Evolutionary conservation across 2,113 vertebrate species (phyloP).

Genomic region (Cercocebus atys): DNA sequence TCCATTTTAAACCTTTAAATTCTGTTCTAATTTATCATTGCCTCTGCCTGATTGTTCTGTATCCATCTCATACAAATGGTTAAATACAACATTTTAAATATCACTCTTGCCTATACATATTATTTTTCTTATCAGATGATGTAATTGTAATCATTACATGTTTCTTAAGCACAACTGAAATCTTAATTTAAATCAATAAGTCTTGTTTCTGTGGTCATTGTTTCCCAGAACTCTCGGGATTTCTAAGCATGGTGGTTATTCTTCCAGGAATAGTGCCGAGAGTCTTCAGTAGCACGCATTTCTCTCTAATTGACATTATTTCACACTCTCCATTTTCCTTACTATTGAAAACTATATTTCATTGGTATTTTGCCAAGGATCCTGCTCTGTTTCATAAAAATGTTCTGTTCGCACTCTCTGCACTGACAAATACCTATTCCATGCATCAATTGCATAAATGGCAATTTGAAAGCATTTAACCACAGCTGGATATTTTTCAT

Average conservation of each 20-base stretch:
- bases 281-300: conserved; percentile 60
- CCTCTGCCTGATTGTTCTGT: neutral
- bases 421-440: conserved; percentile 71
- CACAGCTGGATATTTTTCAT: conserved; percentile 79
- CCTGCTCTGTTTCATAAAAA: conserved; percentile 73
- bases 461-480: conserved; percentile 75
- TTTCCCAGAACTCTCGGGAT: conserved; percentile 62
- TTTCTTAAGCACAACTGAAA: conserved; percentile 36
- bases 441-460: conserved; percentile 73
- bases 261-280: conserved; percentile 61
- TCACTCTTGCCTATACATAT: neutral
- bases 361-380: conserved; percentile 75
- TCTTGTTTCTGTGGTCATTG: conserved; percentile 28
- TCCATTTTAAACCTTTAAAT: conserved; percentile 16
- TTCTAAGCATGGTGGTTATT: neutral
- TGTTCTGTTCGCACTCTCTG: conserved; percentile 69
- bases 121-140: conserved; percentile 38
- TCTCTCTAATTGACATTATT: conserved; percentile 73
- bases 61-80: neutral
- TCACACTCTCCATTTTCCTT: conserved; percentile 74
- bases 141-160: neutral
- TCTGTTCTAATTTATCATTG: neutral
- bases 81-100: neutral
- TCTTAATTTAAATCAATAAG: conserved; percentile 47
- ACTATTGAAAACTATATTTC: conserved; percentile 72